Evolutionary conservation across 37 sponge, comb jelly and placozoan species (phyloP).

Genomic region (Halisarca cf. caerulea): DNA sequence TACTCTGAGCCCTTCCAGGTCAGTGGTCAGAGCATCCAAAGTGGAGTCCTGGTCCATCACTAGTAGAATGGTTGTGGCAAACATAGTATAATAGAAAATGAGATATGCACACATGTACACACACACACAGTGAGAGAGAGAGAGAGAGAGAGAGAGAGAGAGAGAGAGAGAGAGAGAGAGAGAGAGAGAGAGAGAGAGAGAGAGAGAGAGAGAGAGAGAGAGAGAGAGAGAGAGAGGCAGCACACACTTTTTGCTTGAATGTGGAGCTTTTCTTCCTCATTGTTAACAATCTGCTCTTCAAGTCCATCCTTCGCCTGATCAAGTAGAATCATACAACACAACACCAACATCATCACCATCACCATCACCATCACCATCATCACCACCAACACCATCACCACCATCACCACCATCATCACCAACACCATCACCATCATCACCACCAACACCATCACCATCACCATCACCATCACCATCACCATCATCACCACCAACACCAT

Average conservation of each 20-base stretch:
- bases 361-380: not conserved
- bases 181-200: no score
- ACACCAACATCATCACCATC: conserved; percentile 1
- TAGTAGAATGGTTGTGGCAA: no score
- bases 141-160: no score
- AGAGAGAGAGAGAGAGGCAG: no score
- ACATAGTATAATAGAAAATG: no score
- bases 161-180: no score
- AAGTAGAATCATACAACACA: not conserved
- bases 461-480: not conserved
- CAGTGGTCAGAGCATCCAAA: no score
- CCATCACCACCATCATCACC: not conserved
- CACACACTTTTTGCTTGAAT: not conserved
- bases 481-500: not conserved
- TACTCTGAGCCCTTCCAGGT: not conserved
- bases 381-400: not conserved
- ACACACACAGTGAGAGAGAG: no score
- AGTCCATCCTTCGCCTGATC: not conserved
- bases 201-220: no score
- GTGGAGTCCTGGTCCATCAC: no score
- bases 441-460: not conserved
- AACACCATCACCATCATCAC: not conserved
- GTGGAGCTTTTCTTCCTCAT: conserved; percentile 8
- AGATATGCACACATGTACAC: no score
- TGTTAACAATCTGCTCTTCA: not conserved